Evolutionary conservation across 2,888 invertebrate genomes (phyloP).

Genomic region (Tanypteryx hageni): DNA sequence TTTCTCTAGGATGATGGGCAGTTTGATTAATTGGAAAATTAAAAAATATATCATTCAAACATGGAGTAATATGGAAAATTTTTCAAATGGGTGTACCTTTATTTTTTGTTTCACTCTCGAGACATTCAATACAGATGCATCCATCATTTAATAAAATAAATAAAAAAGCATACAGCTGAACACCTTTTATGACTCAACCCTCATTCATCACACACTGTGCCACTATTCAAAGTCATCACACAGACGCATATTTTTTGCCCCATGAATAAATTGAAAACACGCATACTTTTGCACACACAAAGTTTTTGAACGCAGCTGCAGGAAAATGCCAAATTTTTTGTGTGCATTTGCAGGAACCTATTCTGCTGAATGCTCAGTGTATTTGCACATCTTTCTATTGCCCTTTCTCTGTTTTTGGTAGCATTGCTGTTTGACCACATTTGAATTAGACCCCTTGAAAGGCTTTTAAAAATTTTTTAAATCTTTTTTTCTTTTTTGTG

Average conservation of each 20-base stretch:
- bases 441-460: conserved; percentile 55
- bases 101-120: conserved; percentile 63
- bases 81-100: conserved; percentile 59
- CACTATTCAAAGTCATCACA: conserved; percentile 59
- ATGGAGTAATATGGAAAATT: conserved; percentile 7
- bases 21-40: conserved; percentile 56
- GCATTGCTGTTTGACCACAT: conserved; percentile 63
- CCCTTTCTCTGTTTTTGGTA: conserved; percentile 63
- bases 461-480: conserved; percentile 56
- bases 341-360: conserved; percentile 73
- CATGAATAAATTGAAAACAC: conserved; percentile 50
- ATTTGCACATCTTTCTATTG: conserved; percentile 64
- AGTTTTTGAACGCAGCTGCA: conserved; percentile 65
- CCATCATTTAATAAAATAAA: conserved; percentile 11
- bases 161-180: conserved; percentile 52
- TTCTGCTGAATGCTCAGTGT: conserved; percentile 67
- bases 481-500: conserved; percentile 33
- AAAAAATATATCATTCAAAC: conserved; percentile 30
- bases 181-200: conserved; percentile 54
- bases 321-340: conserved; percentile 66
- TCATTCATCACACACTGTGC: conserved; percentile 43
- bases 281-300: conserved; percentile 63
- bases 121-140: conserved; percentile 61
- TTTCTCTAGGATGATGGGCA: conserved; percentile 64
- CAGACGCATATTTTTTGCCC: conserved; percentile 61